phyloP scores from a whole-genome alignment of 2,888 invertebrate genomes.

The Artemia sinica region DNA sequence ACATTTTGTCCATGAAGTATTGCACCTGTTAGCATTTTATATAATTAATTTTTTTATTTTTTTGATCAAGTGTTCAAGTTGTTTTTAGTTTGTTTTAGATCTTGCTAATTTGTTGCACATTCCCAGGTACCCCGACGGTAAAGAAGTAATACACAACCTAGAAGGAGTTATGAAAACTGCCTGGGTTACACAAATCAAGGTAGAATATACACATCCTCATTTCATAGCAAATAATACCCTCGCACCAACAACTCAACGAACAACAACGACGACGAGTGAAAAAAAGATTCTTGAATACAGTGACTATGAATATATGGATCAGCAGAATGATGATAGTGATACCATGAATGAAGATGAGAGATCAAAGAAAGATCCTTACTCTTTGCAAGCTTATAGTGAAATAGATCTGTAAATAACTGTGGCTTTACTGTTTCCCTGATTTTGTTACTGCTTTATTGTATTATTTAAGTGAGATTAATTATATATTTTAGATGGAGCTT shows the following conservation, averaged over 20 bases:
- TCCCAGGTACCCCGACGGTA: constrained; percentile 6
- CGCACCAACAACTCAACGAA: constrained; percentile 8
- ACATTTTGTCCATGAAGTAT: too few relatives aligned
- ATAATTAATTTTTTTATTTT: too few relatives aligned
- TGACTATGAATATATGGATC: constrained; percentile 4
- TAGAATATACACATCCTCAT: neutral
- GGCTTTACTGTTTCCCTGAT: too few relatives aligned
- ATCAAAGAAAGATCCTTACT: neutral
- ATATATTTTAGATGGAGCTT: too few relatives aligned
- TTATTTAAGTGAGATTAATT: too few relatives aligned
- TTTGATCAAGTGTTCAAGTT: too few relatives aligned
- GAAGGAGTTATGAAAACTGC: constrained; percentile 7
- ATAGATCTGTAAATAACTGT: too few relatives aligned
- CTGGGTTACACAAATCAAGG: neutral
- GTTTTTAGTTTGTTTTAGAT: too few relatives aligned
- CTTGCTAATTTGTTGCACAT: too few relatives aligned
- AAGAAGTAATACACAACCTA: constrained; percentile 2
- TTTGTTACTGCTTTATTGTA: too few relatives aligned
- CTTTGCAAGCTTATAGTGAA: constrained; percentile 10
- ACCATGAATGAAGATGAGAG: neutral
- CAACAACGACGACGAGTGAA: neutral
- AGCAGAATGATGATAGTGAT: neutral
- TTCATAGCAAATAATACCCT: constrained; percentile 3
- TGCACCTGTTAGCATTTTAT: too few relatives aligned
- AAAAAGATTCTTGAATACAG: neutral